phyloP scores from a whole-genome alignment of 2,888 invertebrate genomes.

The Ligdia adustata region DNA sequence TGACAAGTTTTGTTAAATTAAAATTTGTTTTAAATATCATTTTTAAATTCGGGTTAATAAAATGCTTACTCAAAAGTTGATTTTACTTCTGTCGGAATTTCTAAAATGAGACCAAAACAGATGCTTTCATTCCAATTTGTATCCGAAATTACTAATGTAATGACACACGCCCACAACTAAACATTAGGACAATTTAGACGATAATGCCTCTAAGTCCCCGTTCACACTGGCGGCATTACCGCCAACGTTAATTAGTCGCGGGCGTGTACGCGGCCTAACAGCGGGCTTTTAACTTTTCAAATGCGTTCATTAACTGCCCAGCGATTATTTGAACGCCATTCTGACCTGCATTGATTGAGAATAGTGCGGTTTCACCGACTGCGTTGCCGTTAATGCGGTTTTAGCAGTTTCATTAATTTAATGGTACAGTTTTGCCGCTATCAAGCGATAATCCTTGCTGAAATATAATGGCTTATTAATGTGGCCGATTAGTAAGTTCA shows the following conservation, averaged over 20 bases:
- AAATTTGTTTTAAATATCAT: neutral
- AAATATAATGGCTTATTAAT: constrained; percentile 16
- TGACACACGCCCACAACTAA: constrained; percentile 61
- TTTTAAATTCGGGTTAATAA: neutral
- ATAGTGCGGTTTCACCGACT: constrained; percentile 53
- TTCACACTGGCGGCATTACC: constrained; percentile 67
- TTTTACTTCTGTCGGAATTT: too few species aligned
- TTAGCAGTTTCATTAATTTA: constrained; percentile 54
- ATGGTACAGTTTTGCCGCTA: constrained; percentile 34
- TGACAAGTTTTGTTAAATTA: too few species aligned
- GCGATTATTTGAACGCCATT: constrained; percentile 64
- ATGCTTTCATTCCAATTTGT: constrained; percentile 13
- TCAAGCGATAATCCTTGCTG: constrained; percentile 30
- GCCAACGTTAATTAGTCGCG: constrained; percentile 72
- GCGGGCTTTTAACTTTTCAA: constrained; percentile 80
- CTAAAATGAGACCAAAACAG: neutral
- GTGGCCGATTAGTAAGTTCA: too few species aligned
- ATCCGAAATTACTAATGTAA: constrained; percentile 41
- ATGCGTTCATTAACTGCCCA: constrained; percentile 71
- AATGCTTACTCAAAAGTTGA: too few species aligned
- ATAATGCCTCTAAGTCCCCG: constrained; percentile 79
- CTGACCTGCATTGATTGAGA: constrained; percentile 61
- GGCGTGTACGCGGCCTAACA: constrained; percentile 62
- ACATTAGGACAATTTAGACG: constrained; percentile 80
- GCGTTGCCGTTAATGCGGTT: constrained; percentile 43